Base-by-base conservation (phyloP, 1,140 invertebrate genomes). In the Platyscapa corneri region DNA sequence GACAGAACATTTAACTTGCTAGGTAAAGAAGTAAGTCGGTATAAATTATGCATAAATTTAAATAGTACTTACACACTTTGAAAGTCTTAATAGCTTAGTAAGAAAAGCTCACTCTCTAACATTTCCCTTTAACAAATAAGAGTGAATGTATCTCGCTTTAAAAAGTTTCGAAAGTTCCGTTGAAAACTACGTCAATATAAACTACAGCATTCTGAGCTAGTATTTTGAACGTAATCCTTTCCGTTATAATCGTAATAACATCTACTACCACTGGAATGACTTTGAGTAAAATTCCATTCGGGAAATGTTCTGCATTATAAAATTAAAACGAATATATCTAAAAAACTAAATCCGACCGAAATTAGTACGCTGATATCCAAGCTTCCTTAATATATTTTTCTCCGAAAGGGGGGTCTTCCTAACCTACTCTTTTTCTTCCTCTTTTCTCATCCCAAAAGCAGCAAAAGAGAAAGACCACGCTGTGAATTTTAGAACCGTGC, bases 31-130 rank as follows among this genome's bases (percentile, higher is more conserved):
- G 32, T 60, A 60, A 60, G 56, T 60, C 56, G 10, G 56, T 70
- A 70, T 70, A 70, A 70, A 70, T 70, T 70, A 23, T 70, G 34
- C 34, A 37, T 70, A 70, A 37, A 70, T 70, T 70, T 32, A 70
- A 70, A 70, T 70, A 70, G 37, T 70, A 14, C 56, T 70, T 70
- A 20, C 32, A 37, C 34, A 20, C 37, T 70, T 37, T 70, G 37
- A 5, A 70, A 70, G 14, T 70, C 67, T 70, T 37, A 70, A 70
- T 70, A 23, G n/a, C 30, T 39, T 70, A 37, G 3, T 23, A 70
- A 70, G 67, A 3, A 34, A 67, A 32, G 18, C 67, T 30, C 8
- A n/a, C 7, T 23, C 67, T 37, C 67, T 37, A 37, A 20, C 12
- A 37, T 37, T 70, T 23, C 18, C 16, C 20, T 70, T 70, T 37